Evolutionary conservation across 2,888 invertebrate species (phyloP), one percentile per base, ranked within the genome.

Genomic region (Xestoiulus laeticollis): DNA sequence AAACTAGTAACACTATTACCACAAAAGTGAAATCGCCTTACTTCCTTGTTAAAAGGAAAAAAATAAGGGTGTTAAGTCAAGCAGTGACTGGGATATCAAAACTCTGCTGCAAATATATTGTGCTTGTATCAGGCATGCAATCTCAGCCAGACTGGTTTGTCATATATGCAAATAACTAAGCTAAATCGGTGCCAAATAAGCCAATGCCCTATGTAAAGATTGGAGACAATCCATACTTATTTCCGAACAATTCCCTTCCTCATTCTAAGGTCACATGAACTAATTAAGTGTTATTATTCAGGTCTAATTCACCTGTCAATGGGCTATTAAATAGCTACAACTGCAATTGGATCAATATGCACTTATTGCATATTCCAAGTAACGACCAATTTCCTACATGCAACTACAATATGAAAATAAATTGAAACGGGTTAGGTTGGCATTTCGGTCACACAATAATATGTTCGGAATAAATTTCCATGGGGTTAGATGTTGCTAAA

Each of bases 281-380:
- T 68, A 68, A 68, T 68, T 68, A 68, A 68, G 12, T 68, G 68
- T 12, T n/a, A 68, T 68, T 68, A 68, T 68, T 68, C 68, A 68
- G 68, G 26, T 68, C 68, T 26, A 68, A 10, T 68, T n/a, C 22
- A 68, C 26, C 22, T 12, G 6, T 26, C 68, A 68, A 68, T 26
- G 26, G 68, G 68, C 26, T 26, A 26, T 10, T 68, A 26, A 68
- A 68, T 26, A 68, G 68, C 26, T 12, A 19, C 26, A 68, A n/a
- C 68, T 1, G 26, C 68, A 68, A 68, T 1, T 26, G 26, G 68
- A 68, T 68, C 68, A 68, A 68, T n/a, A 26, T 68, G 26, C 22
- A 5, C 68, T n/a, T 10, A 68, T 26, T 68, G 10, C 10, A 26
- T 26, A 10, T 26, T 26, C n/a, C 12, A 68, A 68, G 10, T 10